Conservation (phyloP, 2,888 invertebrate genomes). For the Platycheirus rosarum region DNA sequence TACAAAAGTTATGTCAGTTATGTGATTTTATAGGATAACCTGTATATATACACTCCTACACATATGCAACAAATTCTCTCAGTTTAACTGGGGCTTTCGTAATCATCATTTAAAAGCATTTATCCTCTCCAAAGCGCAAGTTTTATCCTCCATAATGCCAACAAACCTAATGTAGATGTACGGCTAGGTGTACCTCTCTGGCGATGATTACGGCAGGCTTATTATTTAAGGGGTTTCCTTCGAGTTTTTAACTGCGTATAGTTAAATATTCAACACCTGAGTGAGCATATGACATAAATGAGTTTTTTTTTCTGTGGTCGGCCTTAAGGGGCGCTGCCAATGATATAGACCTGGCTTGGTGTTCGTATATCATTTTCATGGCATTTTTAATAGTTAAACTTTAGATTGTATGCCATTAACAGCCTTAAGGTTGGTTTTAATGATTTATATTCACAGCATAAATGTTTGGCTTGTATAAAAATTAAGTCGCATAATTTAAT, state of each 20-base stretch:
- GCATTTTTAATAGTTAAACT: background rate
- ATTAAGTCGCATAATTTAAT: too few relatives aligned
- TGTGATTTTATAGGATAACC: background rate
- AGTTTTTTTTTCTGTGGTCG: slow-evolving; percentile 5
- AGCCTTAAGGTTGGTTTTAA: background rate
- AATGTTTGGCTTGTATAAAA: too few relatives aligned
- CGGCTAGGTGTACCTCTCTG: too few relatives aligned
- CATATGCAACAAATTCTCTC: background rate
- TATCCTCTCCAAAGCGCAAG: slow-evolving; percentile 2
- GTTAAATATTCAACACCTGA: slow-evolving; percentile 33
- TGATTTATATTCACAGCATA: background rate
- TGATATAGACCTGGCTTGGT: background rate
- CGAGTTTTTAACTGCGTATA: slow-evolving; percentile 12
- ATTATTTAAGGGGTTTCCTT: slow-evolving; percentile 25
- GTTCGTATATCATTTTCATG: background rate
- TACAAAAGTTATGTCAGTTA: slow-evolving; percentile 1
- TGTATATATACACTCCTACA: background rate
- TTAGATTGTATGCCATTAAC: background rate
- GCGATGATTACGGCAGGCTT: background rate
- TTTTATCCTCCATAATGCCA: background rate
- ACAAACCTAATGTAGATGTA: background rate
- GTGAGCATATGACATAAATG: slow-evolving; percentile 8
- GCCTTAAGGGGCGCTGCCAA: background rate
- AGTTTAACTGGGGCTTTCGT: background rate
- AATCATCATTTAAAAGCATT: slow-evolving; percentile 11